Conservation (phyloP, 2,797 vertebrate species). For the Malurus leucopterus region DNA sequence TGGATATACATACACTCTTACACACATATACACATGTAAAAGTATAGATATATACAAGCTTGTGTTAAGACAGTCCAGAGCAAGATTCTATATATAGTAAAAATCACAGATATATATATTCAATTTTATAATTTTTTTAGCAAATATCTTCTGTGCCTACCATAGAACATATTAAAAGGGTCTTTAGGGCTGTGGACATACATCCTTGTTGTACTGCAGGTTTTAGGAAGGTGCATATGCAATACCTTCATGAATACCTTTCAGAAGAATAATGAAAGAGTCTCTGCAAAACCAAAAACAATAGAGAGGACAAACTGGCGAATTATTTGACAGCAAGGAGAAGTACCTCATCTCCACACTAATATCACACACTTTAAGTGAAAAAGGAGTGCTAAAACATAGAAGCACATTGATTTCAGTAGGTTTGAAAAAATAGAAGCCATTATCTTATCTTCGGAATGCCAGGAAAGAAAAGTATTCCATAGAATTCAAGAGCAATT, state of each 20-base stretch:
- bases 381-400: background rate
- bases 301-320: background rate
- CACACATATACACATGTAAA: fast-evolving
- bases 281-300: background rate
- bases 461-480: background rate
- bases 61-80: background rate
- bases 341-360: background rate
- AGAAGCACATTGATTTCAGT: background rate
- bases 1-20: background rate
- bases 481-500: background rate
- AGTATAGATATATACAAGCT: background rate
- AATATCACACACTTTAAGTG: background rate
- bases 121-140: background rate
- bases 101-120: background rate
- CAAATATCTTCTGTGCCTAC: background rate
- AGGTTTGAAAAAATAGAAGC: background rate
- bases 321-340: background rate
- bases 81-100: background rate
- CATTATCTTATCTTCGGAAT: background rate
- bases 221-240: background rate
- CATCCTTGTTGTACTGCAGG: background rate
- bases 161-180: background rate
- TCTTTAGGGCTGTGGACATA: background rate
- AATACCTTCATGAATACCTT: background rate
- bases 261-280: background rate